Evolutionary conservation across 2,797 vertebrate species (phyloP).

Genomic region (Pangasius larnaudii): DNA sequence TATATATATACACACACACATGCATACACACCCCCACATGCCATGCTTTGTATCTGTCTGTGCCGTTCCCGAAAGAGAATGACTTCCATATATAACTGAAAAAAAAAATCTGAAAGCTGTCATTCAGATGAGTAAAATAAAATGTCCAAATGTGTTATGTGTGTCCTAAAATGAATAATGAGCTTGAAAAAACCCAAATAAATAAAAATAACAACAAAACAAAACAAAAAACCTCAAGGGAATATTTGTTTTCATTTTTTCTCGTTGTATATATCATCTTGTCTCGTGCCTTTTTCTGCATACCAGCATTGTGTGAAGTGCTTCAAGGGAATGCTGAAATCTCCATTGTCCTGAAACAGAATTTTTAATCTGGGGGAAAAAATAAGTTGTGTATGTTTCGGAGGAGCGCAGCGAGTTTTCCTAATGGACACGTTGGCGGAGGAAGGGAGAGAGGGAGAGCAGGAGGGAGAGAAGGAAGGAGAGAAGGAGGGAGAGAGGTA

Average conservation of each 20-base stretch:
- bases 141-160: slow-evolving; percentile 35
- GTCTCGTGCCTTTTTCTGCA: background rate
- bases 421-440: slow-evolving; percentile 75
- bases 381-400: slow-evolving; percentile 73
- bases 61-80: slow-evolving; percentile 43
- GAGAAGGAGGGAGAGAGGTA: slow-evolving; percentile 49
- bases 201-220: slow-evolving; percentile 23
- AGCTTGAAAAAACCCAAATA: slow-evolving; percentile 31
- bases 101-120: slow-evolving; percentile 26
- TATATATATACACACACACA: background rate
- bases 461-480: slow-evolving; percentile 53
- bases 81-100: slow-evolving; percentile 55
- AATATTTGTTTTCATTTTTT: slow-evolving; percentile 26
- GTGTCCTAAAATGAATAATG: slow-evolving; percentile 49
- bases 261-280: slow-evolving; percentile 5
- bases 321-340: slow-evolving; percentile 77
- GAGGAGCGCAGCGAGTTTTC: slow-evolving; percentile 45
- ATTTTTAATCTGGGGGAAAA: slow-evolving; percentile 85
- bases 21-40: slow-evolving; percentile 13
- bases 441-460: slow-evolving; percentile 57
- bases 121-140: slow-evolving; percentile 56
- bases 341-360: slow-evolving; percentile 85
- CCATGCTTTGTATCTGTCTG: slow-evolving; percentile 23
- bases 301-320: slow-evolving; percentile 61
- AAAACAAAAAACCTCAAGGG: slow-evolving; percentile 39